Conservation (phyloP, 2,113 vertebrate genomes). For the Ciconia boyciana region DNA sequence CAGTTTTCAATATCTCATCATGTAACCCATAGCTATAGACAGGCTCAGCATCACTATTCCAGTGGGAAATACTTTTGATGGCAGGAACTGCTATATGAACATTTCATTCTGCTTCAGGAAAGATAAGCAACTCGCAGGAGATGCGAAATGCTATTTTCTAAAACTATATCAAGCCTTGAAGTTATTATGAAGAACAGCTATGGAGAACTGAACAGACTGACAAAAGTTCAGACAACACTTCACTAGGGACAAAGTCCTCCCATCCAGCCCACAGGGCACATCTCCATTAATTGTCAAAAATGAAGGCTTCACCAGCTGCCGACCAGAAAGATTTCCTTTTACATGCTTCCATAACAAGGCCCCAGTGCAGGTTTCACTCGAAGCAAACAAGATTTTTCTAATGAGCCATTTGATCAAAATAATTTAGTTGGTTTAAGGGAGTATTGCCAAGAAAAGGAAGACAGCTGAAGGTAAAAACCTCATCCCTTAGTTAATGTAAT, state of each 20-base stretch:
- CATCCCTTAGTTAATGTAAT: neutral
- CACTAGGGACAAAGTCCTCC: slow-evolving; percentile 11
- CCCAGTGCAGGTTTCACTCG: neutral
- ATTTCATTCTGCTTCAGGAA: slow-evolving; percentile 56
- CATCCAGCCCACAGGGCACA: neutral
- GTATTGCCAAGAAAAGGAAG: neutral
- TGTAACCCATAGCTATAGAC: slow-evolving; percentile 9
- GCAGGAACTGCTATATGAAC: slow-evolving; percentile 22
- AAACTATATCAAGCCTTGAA: slow-evolving; percentile 39
- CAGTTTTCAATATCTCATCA: neutral
- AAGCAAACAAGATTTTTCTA: neutral
- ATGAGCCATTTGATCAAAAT: neutral
- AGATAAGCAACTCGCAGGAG: slow-evolving; percentile 48
- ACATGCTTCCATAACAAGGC: neutral
- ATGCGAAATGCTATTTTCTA: slow-evolving; percentile 44
- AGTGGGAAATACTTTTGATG: slow-evolving; percentile 46
- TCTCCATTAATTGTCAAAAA: slow-evolving; percentile 34
- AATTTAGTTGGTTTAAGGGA: neutral
- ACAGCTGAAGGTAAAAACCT: neutral
- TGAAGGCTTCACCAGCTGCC: slow-evolving; percentile 7
- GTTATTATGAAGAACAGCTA: slow-evolving; percentile 36
- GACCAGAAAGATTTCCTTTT: neutral
- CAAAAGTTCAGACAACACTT: slow-evolving; percentile 43
- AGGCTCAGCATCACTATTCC: neutral
- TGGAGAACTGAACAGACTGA: slow-evolving; percentile 23